Percentiles rank a stretch among this genome's conserved stretches.
Evolutionary conservation across 2,888 invertebrate species (phyloP).

Genomic region (Drosophila tripunctata): DNA sequence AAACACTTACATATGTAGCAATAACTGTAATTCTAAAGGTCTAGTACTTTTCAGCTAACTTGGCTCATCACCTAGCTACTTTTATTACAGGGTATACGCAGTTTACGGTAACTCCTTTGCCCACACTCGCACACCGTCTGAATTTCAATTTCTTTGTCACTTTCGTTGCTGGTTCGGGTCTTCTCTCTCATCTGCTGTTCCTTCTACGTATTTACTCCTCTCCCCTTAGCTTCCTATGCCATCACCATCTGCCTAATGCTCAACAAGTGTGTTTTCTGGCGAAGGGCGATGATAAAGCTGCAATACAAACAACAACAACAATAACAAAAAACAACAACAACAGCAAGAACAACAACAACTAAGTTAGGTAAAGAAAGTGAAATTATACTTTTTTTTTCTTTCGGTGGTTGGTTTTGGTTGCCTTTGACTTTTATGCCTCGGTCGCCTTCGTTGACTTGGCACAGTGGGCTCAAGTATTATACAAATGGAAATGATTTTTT

Average conservation of each 20-base stretch:
- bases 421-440: constrained; percentile 51
- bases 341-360: constrained; percentile 18
- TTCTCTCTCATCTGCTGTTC: constrained; percentile 20
- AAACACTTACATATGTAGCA: neutral
- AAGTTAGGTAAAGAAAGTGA: constrained; percentile 38
- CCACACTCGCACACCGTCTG: constrained; percentile 40
- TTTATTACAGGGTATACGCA: constrained; percentile 27
- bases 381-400: constrained; percentile 44
- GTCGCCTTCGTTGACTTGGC: neutral
- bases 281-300: constrained; percentile 59
- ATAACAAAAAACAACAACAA: constrained; percentile 20
- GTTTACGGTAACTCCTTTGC: constrained; percentile 4
- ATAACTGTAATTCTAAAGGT: neutral
- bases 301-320: constrained; percentile 42
- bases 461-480: neutral
- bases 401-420: constrained; percentile 28
- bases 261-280: constrained; percentile 65
- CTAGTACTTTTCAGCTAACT: neutral
- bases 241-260: constrained; percentile 52
- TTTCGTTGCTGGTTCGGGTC: constrained; percentile 46
- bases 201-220: neutral
- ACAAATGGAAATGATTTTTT: neutral
- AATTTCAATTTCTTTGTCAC: constrained; percentile 76
- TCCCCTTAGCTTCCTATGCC: neutral
- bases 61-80: too few relatives aligned